phyloP scores from a whole-genome alignment of 2,113 vertebrate genomes.

The Nibea coibor region DNA sequence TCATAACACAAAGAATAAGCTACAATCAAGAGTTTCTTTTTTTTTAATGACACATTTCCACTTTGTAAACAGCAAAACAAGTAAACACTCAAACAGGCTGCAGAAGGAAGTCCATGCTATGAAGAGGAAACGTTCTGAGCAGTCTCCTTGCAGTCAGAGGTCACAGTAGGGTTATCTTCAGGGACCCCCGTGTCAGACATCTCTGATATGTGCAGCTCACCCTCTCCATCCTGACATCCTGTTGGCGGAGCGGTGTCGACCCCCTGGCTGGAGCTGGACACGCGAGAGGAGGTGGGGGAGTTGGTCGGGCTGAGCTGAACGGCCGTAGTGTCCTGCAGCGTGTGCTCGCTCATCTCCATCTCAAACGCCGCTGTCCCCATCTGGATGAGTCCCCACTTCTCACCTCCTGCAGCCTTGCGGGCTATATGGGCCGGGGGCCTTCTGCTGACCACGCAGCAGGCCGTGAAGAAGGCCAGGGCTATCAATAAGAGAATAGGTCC shows the following conservation, averaged over 20 bases:
- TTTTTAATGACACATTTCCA: neutral
- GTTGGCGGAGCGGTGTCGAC: constrained; percentile 35
- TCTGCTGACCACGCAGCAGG: constrained; percentile 91
- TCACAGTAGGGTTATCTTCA: constrained; percentile 65
- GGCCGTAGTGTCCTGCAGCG: constrained; percentile 93
- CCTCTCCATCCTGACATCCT: constrained; percentile 44
- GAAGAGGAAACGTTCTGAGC: constrained; percentile 14
- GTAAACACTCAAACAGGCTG: neutral
- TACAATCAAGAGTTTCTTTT: neutral
- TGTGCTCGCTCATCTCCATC: constrained; percentile 96
- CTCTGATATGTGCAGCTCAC: constrained; percentile 28
- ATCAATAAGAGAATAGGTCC: constrained; percentile 90
- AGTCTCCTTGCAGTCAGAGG: constrained; percentile 24
- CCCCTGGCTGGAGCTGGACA: constrained; percentile 71
- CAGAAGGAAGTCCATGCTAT: neutral
- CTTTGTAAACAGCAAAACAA: neutral
- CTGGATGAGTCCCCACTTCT: constrained; percentile 85
- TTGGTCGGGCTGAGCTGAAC: constrained; percentile 94
- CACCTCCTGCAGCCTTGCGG: constrained; percentile 73
- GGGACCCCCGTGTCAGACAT: constrained; percentile 23
- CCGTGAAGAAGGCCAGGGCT: constrained; percentile 90
- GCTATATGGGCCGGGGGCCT: constrained; percentile 76
- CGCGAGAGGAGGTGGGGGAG: constrained; percentile 86
- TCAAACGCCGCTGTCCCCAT: constrained; percentile 90
- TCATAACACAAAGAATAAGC: neutral